These are phyloP conservation scores for Falco punctatus DNA, from an alignment of 2,113 vertebrate genomes.

Conservation along the genomic window DNA sequence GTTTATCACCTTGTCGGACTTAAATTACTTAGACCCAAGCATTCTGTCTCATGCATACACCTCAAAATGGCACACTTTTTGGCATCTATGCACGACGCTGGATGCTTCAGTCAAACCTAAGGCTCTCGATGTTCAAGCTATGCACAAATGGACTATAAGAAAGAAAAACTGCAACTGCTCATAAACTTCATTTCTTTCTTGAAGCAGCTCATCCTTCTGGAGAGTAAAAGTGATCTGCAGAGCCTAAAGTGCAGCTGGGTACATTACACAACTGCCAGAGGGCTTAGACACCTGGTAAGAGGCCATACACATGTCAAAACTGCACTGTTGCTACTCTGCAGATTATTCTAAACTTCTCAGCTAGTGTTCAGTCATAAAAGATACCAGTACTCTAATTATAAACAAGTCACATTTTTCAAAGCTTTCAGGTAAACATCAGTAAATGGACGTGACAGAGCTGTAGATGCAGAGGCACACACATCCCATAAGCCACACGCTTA, in stretches of 20 bases:
- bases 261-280: neutral
- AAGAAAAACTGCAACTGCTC: neutral
- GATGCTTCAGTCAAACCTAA: neutral
- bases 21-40: neutral
- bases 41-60: neutral
- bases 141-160: neutral
- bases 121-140: neutral
- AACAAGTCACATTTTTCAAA: neutral
- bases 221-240: neutral
- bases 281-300: neutral
- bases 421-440: neutral
- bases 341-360: neutral
- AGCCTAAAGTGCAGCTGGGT: neutral
- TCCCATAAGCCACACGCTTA: neutral
- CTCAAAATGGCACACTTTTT: neutral
- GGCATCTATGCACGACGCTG: neutral
- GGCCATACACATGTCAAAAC: neutral
- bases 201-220: neutral
- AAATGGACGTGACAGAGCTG: neutral
- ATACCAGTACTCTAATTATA: neutral
- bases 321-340: accelerated
- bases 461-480: neutral
- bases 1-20: neutral
- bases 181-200: neutral
- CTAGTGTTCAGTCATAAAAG: neutral